Evolutionary conservation across 2,888 invertebrate species (phyloP), one percentile per base, ranked within the genome.

Genomic region (Ophion slaviceki): DNA sequence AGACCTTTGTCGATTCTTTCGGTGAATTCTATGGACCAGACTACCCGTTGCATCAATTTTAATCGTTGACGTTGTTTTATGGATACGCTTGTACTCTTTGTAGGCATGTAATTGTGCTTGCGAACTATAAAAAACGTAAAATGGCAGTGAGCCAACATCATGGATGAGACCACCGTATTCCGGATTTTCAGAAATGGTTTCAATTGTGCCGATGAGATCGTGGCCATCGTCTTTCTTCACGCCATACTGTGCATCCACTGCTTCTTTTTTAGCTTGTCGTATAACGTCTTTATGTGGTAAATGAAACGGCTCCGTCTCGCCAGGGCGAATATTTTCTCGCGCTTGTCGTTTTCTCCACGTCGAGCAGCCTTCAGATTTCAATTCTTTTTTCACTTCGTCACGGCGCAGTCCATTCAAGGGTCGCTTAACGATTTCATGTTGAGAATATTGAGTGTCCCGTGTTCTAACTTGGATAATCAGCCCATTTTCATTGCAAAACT

Each of bases 31-130:
- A 47, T 74, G 66, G 17, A 84, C 81, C 14, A 74, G 32, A n/a
- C 74, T 59, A 47, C 82, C 80, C 6, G 87, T 83, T 5, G 85
- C 85, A 74, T 87, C 77, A 36, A 87, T 40, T 28, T 28, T 28
- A 28, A 28, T 28, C 28, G 20, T 6, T 20, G 2, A 76, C 61
- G 6, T 14, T 24, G 11, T 68, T 68, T 57, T 77, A 11, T 28
- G 61, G 17, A 77, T 20, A 28, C 80, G 47, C 24, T 68, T 47
- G 76, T 70, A 80, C 36, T 85, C 80, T 67, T 79, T 79, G 11
- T 85, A 87, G 14, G 68, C 47, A 11, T 14, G 17, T 3, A 59
- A 4, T 57, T 53, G 8, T 28, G 20, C 10, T 1, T 7, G 14
- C 0, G 40, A 3, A 20, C 10, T 40, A 20, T 68, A 68, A n/a